Evolutionary conservation across 1,140 invertebrate genomes (phyloP), one percentile per base, ranked within the genome.

Genomic region (Stegodyphus mimosarum): DNA sequence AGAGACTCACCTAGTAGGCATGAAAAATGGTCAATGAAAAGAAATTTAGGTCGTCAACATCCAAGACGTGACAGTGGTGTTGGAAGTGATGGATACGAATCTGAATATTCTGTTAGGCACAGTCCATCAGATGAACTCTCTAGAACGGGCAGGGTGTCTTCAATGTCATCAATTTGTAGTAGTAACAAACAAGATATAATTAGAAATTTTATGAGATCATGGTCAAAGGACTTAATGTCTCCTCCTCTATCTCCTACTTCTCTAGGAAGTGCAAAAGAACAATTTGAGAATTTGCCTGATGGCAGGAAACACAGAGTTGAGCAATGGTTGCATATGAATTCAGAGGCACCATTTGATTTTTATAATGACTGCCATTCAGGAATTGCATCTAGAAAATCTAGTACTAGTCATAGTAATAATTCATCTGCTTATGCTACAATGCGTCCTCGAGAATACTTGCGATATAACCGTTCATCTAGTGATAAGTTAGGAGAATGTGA

Each of bases 321-420:
- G 69, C 87, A 88, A 67, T 88, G 88, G 88, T 69, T 88, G 18
- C 67, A 87, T 50, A 86, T 85, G 81, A 76, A 75, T 72, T 33
- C 77, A 15, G 79, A 67, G 7, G 64, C 53, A 63, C 81, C 77
- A 53, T 80, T 80, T 73, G 78, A 74, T 64, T 18, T 60, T 70
- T 75, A 67, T n/a, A 64, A 18, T 18, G 72, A 75, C 48, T 15
- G 33, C n/a, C 55, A 50, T 72, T 11, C 63, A 9, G 18, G 70
- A n/a, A 33, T 83, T 18, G 55, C 13, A 6, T 74, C 76, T 50
- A 66, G 76, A 79, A 75, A 79, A 67, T 83, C 76, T 6, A 51
- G 49, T 66, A 51, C 73, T 73, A 83, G 72, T 83, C 83, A 85
- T 71, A 51, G 67, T 52, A 84, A 67, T 64, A 66, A 18, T 17